These are phyloP conservation scores for Anolis apletophallus DNA, from an alignment of 2,797 vertebrate genomes.

Conservation along the genomic window DNA sequence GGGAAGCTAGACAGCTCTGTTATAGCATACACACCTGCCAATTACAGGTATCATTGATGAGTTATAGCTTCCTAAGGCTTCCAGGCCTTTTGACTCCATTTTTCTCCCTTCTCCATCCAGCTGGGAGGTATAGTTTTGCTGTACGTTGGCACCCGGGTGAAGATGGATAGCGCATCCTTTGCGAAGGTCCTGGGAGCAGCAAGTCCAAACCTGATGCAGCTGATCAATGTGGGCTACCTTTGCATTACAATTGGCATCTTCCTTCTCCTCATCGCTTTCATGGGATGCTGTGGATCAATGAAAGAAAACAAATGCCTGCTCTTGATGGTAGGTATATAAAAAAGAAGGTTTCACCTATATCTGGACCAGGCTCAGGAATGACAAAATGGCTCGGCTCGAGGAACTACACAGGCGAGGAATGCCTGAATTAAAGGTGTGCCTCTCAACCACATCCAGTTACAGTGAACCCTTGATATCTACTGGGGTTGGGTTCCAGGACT, in stretches of 20 bases:
- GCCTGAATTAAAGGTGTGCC: not conserved
- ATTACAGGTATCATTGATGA: not conserved
- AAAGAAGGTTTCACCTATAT: not conserved
- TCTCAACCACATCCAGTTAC: not conserved
- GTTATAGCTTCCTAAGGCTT: not conserved
- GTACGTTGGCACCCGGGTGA: constrained; percentile 86
- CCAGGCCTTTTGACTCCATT: not conserved
- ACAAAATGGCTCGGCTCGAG: not conserved
- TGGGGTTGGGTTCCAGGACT: too few relatives aligned
- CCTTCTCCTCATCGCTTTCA: constrained; percentile 83
- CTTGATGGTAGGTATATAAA: constrained; percentile 75
- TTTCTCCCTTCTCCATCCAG: constrained; percentile 63
- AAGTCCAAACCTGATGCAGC: constrained; percentile 71
- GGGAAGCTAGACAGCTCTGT: not conserved
- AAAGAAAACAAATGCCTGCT: constrained; percentile 83
- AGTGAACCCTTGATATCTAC: too few relatives aligned
- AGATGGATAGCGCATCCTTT: constrained; percentile 83
- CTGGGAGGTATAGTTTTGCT: constrained; percentile 80
- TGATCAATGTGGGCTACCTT: constrained; percentile 84
- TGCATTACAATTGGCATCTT: constrained; percentile 80
- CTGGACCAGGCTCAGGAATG: not conserved
- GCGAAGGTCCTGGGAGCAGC: constrained; percentile 71
- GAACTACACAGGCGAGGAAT: not conserved
- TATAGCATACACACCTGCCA: not conserved
- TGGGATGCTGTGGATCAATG: constrained; percentile 84